Evolutionary conservation across 2,797 vertebrate genomes (phyloP), one percentile per base, ranked within the genome.

Genomic region (Leptodactylus fallax): DNA sequence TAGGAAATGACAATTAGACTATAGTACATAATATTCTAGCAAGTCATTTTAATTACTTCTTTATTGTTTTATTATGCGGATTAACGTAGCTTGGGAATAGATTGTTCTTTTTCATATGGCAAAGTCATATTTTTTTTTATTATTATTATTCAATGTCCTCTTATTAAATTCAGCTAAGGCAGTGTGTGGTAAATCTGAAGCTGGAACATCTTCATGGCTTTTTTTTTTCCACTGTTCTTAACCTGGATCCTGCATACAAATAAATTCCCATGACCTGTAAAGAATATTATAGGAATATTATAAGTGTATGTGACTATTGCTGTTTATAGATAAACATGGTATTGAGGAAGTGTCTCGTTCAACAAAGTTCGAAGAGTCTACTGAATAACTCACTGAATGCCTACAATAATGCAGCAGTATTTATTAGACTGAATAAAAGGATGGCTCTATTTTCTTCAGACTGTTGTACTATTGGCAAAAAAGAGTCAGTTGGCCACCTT

Each of bases 1-100:
- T 49, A 87, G 56, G 56, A 74, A 87, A 82, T 81, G 36, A 65
- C 71, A 84, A 51, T 21, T 25, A 71, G 21, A 51, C 74, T 77
- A 77, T 49, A 23, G 74, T 55, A 56, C 55, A 88, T 53, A 27
- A 51, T 58, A 88, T 79, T 79, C 67, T 56, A 87, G 45, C 79
- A 16, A 14, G 17, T 27, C 17, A 60, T 58, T 71, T 55, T 71
- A 55, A 72, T 83, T 69, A 77, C 36, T 36, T 6, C 11, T 83
- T 83, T 83, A 83, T 83, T 83, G 67, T 72, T 83, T 83, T 83
- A 83, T 72, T 83, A 47, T 69, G 63, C 14, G 63, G 61, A 53
- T 83, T 55, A 69, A 56, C 17, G 4, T 72, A 23, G 3, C 21
- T 51, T 82, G 13, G 61, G n/a, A 23, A 82, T 67, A 51, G 67